phyloP scores from a whole-genome alignment of 2,888 invertebrate genomes.

The Sabellastarte sp. region DNA sequence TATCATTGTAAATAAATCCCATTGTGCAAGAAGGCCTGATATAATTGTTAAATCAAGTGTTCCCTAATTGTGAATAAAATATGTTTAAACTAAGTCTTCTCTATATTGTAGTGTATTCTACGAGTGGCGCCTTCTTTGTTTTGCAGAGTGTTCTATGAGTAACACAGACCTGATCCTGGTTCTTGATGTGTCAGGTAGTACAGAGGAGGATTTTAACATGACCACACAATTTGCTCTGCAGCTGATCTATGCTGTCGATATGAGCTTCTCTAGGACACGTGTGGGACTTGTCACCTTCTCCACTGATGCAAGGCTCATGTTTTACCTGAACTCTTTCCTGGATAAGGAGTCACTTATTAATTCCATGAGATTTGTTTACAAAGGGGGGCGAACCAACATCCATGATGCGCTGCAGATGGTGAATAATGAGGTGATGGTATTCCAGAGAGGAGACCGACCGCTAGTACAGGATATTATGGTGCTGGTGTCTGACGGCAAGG shows the following conservation, averaged over 20 bases:
- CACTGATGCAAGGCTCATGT: constrained; percentile 25
- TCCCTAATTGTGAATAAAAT: too few species aligned
- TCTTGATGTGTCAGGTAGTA: constrained; percentile 30
- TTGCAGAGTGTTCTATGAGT: constrained; percentile 22
- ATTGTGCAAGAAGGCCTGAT: too few species aligned
- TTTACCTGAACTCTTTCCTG: constrained; percentile 41
- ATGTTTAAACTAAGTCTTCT: too few species aligned
- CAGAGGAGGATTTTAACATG: constrained; percentile 23
- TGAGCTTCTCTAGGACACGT: constrained; percentile 11
- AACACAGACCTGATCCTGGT: constrained; percentile 29
- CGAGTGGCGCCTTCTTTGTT: not conserved
- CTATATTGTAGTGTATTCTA: too few species aligned
- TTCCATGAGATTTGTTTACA: constrained; percentile 41
- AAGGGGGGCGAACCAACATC: constrained; percentile 46
- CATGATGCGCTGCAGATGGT: constrained; percentile 22
- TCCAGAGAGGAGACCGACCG: constrained; percentile 18
- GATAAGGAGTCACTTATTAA: constrained; percentile 31
- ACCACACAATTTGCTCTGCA: constrained; percentile 19
- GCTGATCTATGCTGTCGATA: constrained; percentile 25
- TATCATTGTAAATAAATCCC: too few species aligned
- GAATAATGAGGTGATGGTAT: constrained; percentile 9
- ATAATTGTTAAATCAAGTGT: too few species aligned
- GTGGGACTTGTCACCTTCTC: constrained; percentile 28
- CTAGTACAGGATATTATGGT: constrained; percentile 21
- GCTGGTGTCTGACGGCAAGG: constrained; percentile 29